These are phyloP conservation scores for Drosophila aldrichi DNA, from an alignment of 2,888 invertebrate species.

Conservation along the genomic window DNA sequence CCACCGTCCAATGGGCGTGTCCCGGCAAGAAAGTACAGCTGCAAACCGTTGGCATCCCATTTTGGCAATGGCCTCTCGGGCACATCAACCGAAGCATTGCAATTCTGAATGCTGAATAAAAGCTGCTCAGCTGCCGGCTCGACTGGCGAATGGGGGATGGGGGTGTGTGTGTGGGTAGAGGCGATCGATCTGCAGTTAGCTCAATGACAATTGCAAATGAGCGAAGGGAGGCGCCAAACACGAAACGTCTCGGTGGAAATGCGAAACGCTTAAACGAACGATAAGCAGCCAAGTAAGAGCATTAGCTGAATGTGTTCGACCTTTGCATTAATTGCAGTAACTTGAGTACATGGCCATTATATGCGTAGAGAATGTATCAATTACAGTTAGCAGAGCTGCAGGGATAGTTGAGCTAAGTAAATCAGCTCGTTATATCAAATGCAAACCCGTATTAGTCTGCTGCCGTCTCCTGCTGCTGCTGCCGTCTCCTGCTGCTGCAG, in stretches of 20 bases:
- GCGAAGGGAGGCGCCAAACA: slow-evolving; percentile 7
- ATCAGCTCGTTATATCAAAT: slow-evolving; percentile 54
- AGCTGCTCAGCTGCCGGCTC: too few relatives aligned
- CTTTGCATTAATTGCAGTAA: background rate
- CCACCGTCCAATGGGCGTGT: slow-evolving; percentile 30
- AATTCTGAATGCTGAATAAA: slow-evolving; percentile 13
- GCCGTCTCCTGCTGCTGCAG: background rate
- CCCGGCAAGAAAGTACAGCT: slow-evolving; percentile 24
- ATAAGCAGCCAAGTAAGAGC: background rate
- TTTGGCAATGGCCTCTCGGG: slow-evolving; percentile 49
- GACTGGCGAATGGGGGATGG: too few relatives aligned
- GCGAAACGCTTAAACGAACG: slow-evolving; percentile 29
- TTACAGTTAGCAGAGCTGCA: background rate
- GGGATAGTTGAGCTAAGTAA: slow-evolving; percentile 23
- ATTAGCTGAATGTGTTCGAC: background rate
- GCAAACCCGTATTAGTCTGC: slow-evolving; percentile 24
- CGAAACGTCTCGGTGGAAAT: slow-evolving; percentile 20
- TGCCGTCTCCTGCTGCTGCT: background rate
- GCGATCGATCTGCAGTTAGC: slow-evolving; percentile 27
- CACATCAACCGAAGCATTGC: slow-evolving; percentile 11
- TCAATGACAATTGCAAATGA: slow-evolving; percentile 60
- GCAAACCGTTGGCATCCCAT: slow-evolving; percentile 43
- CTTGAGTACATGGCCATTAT: background rate
- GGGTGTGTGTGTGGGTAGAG: background rate
- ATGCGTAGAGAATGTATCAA: background rate